Conservation (phyloP, 2,888 invertebrate genomes). For the Agrilus cyanescens region DNA sequence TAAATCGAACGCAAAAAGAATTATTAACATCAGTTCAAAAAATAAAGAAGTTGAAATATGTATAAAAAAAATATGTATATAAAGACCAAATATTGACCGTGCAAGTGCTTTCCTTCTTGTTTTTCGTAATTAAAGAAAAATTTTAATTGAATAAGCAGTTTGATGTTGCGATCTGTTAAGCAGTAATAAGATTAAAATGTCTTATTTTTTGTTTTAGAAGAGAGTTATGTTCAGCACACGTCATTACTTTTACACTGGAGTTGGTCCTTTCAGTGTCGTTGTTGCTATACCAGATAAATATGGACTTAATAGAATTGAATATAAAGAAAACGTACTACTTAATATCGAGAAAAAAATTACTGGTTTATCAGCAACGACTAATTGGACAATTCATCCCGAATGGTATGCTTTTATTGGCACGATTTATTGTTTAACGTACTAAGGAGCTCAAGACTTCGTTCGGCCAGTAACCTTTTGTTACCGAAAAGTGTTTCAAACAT, state of each 20-base stretch:
- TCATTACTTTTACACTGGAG: constrained; percentile 70
- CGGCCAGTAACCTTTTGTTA: too few relatives aligned
- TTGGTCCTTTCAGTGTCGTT: constrained; percentile 78
- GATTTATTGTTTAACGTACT: background rate
- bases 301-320: constrained; percentile 56
- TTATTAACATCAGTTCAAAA: too few relatives aligned
- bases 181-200: background rate
- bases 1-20: too few relatives aligned
- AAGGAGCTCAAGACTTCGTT: too few relatives aligned
- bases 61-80: too few relatives aligned
- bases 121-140: too few relatives aligned
- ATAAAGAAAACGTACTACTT: constrained; percentile 39
- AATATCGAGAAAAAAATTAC: constrained; percentile 48
- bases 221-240: constrained; percentile 66
- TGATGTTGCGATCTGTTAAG: background rate
- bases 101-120: too few relatives aligned
- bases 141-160: background rate
- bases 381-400: constrained; percentile 79
- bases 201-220: constrained; percentile 47
- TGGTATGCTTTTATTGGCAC: constrained; percentile 44
- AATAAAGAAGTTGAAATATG: too few relatives aligned
- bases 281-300: constrained; percentile 74
- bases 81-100: too few relatives aligned
- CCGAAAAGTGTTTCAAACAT: too few relatives aligned
- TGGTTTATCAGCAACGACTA: constrained; percentile 36